Base-by-base conservation (phyloP, 2,888 invertebrate genomes). In the Sclerodermus sp. region DNA sequence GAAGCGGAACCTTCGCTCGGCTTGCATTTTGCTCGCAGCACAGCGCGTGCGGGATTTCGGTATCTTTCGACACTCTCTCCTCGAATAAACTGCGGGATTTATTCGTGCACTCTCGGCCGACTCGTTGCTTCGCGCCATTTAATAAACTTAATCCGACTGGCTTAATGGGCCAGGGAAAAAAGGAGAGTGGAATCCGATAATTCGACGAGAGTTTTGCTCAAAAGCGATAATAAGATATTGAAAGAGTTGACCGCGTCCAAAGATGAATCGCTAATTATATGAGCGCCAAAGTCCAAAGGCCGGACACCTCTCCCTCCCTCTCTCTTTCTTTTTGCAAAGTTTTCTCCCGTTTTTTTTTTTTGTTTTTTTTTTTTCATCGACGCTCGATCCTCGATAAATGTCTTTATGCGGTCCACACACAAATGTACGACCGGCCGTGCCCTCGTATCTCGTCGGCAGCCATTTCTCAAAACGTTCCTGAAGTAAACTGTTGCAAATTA, bases 401-500 rank as follows among this genome's bases (percentile, higher is more conserved):
- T 61, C 61, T 66, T 66, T 57, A 64, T 67, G 64, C 63, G 59
- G 58, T 54, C 59, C 55, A 39, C 31, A 4, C 53, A 50, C 57
- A 45, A 57, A 57, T 58, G 55, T 52, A 48, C 49, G 52, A 43
- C 47, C 56, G 60, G 49, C 51, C 49, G 49, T 58, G 64, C 60
- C 56, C 62, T 61, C 56, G 58, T 64, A 70, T 66, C 66, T 66
- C 57, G 60, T 52, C 55, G 61, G 58, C 64, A 60, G 67, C 67
- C 73, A 68, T 73, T 70, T 71, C 66, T 73, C 72, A 71, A 73
- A 70, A 66, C 55, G 62, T 61, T 63, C 63, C 57, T 60, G 68
- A 67, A 70, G 73, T 73, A 74, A 73, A 73, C 73, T 74, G 73
- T 74, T 74, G 73, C 73, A 74, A 73, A 73, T 73, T 73, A 73